Base-by-base conservation (phyloP, 30 jellyfish, hydroid and myxozoan genomes). In the Nemopilema nomurai region DNA sequence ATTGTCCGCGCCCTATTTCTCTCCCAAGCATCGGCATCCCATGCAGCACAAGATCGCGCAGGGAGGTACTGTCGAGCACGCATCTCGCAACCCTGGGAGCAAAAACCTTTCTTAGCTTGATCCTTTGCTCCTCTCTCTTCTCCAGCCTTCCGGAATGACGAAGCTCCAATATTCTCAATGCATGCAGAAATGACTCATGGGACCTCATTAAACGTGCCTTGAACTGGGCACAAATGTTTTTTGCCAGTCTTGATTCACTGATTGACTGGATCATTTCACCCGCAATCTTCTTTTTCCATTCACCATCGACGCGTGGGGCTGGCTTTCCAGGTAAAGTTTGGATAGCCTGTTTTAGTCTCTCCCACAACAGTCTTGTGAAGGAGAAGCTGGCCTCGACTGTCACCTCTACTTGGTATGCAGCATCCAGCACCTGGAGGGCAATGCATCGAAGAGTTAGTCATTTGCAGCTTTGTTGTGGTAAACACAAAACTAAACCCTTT, bases 21-120 rank as follows among this genome's bases (percentile, higher is more conserved):
- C 97, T 85, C 6, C 97, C 99, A 20, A 94, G 92, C 93, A 90
- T 97, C 16, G 99, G 99, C 99, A 94, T 94, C 0, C 99, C 99
- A 77, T 89, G 90, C 83, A 94, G 79, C 8, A 94, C 99, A 6
- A 94, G 89, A 71, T 94, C 99, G 9, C 99, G 81, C 53, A 94
- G 89, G 76, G 99, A 94, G 6, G 99, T 94, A 69, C 99, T 94
- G 81, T 94, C 99, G 28, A 94, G 84, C 19, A 94, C 99, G 78
- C 99, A 94, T 69, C 99, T 80, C n/a, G 99, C 99, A 6, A 94
- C 96, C 53, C 99, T 81, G 49, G 99, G 99, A 22, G 99, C 99
- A 82, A 76, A 94, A 20, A 94, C 99, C 53, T 94, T 94, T 67
- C 99, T 71, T 70, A 94, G 96, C 52, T 87, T 94, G 76, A 94